Conservation (phyloP, 2,797 vertebrate species). For the Hoplostethus mediterraneus region DNA sequence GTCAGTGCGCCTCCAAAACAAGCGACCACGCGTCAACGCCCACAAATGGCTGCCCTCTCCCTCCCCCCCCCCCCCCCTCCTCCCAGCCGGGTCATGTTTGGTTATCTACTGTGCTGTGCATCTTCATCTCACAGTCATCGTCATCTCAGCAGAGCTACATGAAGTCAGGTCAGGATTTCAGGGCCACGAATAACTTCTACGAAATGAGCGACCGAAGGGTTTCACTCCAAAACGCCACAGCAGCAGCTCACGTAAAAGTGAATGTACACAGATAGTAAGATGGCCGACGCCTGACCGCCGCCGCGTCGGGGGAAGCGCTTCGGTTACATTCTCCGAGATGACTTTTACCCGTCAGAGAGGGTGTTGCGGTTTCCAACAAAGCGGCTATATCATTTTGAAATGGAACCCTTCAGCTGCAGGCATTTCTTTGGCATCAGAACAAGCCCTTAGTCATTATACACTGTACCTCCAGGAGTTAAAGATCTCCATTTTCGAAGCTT, state of each 20-base stretch:
- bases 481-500: slow-evolving; percentile 42
- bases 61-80: slow-evolving; percentile 44
- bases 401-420: slow-evolving; percentile 37
- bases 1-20: too few species aligned
- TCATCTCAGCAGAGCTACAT: slow-evolving; percentile 45
- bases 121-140: slow-evolving; percentile 72
- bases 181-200: slow-evolving; percentile 21
- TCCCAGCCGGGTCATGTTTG: slow-evolving; percentile 63
- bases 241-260: neutral
- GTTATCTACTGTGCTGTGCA: slow-evolving; percentile 77
- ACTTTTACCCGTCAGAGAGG: too few species aligned
- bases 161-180: slow-evolving; percentile 41
- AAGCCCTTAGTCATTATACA: slow-evolving; percentile 61
- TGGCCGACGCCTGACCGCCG: too few species aligned
- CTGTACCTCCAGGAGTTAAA: slow-evolving; percentile 59
- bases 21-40: neutral
- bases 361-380: too few species aligned
- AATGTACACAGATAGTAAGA: too few species aligned
- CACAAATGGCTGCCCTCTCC: slow-evolving; percentile 21
- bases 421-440: slow-evolving; percentile 58
- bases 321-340: too few species aligned
- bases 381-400: slow-evolving; percentile 23
- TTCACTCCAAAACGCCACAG: slow-evolving; percentile 33
- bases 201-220: slow-evolving; percentile 22
- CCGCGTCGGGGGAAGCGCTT: too few species aligned